Conservation (phyloP, 2,797 vertebrate genomes). For the Lateolabrax maculatus region DNA sequence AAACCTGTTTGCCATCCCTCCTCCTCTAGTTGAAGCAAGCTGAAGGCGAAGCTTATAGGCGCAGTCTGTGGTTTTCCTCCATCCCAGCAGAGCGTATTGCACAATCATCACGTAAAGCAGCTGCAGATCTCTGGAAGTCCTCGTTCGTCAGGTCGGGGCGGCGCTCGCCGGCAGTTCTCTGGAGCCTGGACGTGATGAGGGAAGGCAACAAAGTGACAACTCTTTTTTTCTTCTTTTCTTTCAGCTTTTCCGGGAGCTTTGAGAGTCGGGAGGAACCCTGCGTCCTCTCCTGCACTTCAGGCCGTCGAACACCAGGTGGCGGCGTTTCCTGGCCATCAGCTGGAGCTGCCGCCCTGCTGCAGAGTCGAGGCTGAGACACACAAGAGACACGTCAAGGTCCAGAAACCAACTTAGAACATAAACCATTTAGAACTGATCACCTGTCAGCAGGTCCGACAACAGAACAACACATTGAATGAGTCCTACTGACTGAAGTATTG, state of each 20-base stretch:
- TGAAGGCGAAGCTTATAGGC: slow-evolving; percentile 16
- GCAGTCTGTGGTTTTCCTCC: background rate
- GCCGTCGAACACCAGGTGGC: slow-evolving; percentile 17
- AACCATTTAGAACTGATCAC: too few relatives aligned
- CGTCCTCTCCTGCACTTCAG: slow-evolving; percentile 15
- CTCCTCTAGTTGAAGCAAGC: background rate
- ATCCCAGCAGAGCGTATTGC: slow-evolving; percentile 1
- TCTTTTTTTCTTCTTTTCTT: too few relatives aligned
- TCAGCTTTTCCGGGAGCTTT: slow-evolving; percentile 9
- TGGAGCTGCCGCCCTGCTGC: slow-evolving; percentile 60
- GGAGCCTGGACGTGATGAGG: background rate
- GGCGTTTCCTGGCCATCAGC: slow-evolving; percentile 32
- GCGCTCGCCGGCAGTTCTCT: background rate
- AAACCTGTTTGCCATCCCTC: background rate
- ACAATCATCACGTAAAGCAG: background rate
- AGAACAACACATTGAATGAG: too few relatives aligned
- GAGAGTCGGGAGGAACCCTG: background rate
- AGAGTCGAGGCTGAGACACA: slow-evolving; percentile 62
- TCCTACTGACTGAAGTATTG: too few relatives aligned
- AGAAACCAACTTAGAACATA: too few relatives aligned
- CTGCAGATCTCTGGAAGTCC: slow-evolving; percentile 5
- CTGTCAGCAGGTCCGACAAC: too few relatives aligned
- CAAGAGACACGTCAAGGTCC: too few relatives aligned
- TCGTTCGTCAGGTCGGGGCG: background rate
- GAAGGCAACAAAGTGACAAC: too few relatives aligned